Base-by-base conservation (phyloP, 2,888 invertebrate genomes). In the Thecophora atra region DNA sequence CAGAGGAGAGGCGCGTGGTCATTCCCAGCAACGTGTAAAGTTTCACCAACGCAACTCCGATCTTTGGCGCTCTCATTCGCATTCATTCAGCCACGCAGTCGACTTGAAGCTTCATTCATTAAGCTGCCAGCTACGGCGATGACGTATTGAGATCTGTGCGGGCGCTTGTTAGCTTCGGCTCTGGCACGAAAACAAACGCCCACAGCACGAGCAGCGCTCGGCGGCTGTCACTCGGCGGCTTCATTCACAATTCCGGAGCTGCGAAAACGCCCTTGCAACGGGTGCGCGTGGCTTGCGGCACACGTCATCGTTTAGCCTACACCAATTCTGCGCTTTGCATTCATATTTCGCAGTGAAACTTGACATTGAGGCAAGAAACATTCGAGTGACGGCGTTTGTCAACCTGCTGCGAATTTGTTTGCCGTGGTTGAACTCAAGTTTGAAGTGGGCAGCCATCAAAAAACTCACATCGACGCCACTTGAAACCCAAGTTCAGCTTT, bases 301-400 rank as follows among this genome's bases (percentile, higher is more conserved):
- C 72, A 74, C 74, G 74, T 74, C 76, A 73, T 73, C 72, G 56
- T n/a, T n/a, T 70, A 63, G 72, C 74, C 74, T 71, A 76, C 76
- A 74, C 74, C 67, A 52, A 17, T 24, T 52, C 37, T 52, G 26
- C 60, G 42, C 52, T 21, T n/a, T 63, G 37, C 21, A 62, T 24
- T n/a, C 47, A 62, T 15, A 19, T 37, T 47, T 11, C 26, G 47
- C 64, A n/a, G n/a, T 64, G n/a, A 64, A 21, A 21, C 37, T 67
- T 67, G 67, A 67, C 67, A 64, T 64, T 64, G 64, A 21, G 6
- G 24, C 24, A 44, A 13, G 47, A 26, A 37, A 11, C 11, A 37
- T 37, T 37, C 63, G 26, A 19, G 26, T 47, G 44, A 47, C 28
- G 47, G 47, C 24, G 21, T 67, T 15, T 54, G 24, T 26, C 7